A percentile compares a stretch with the other conserved stretches of the same genome.
phyloP scores from a whole-genome alignment of 2,113 vertebrate genomes.

The Alligator mississippiensis region DNA sequence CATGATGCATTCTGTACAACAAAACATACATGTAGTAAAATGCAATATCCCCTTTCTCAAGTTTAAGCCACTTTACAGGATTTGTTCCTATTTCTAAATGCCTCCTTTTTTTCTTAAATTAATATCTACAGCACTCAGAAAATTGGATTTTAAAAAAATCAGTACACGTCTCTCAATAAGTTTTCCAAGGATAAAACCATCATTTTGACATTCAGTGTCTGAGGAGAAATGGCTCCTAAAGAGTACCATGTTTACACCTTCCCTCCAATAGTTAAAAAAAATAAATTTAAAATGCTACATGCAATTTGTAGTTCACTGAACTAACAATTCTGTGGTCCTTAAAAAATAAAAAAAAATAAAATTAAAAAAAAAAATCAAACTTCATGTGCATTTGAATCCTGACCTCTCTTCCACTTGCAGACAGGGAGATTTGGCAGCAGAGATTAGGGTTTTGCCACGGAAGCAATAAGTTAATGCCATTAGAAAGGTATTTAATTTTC shows the following conservation, averaged over 20 bases:
- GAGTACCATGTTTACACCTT: not conserved
- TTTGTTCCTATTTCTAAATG: not conserved
- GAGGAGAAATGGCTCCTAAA: not conserved
- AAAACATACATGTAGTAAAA: constrained; percentile 34
- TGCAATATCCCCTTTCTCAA: constrained; percentile 79
- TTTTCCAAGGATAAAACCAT: not conserved
- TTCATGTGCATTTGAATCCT: not conserved
- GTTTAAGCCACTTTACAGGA: not conserved
- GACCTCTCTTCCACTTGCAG: not conserved
- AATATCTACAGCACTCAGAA: not conserved
- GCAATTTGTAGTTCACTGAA: not conserved
- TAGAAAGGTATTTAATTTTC: not conserved
- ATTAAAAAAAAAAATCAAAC: not conserved
- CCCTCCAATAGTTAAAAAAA: too few relatives aligned
- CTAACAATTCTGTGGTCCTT: not conserved
- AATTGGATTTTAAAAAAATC: not conserved
- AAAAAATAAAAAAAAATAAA: not conserved
- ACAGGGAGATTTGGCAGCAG: not conserved
- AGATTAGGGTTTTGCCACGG: not conserved
- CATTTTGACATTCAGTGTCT: not conserved
- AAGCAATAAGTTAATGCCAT: not conserved
- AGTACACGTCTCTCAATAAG: not conserved
- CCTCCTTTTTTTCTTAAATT: not conserved
- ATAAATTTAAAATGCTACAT: not conserved
- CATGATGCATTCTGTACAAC: constrained; percentile 33